phyloP scores from a whole-genome alignment of 2,113 vertebrate genomes.

The Vicugna pacos region DNA sequence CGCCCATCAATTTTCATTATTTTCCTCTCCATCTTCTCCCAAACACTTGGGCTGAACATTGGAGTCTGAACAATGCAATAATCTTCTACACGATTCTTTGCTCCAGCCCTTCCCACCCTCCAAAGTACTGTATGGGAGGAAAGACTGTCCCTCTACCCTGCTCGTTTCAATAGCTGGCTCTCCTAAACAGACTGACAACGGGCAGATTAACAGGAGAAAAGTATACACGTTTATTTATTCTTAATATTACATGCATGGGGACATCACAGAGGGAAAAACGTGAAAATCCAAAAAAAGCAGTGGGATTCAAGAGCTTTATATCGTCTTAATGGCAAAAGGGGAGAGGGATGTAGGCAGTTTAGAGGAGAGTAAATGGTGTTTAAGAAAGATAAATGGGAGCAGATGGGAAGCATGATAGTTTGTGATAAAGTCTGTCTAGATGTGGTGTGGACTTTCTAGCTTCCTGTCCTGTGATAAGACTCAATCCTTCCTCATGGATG shows the following conservation, averaged over 20 bases:
- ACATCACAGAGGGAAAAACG: too few species aligned
- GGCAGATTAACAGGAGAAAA: background rate
- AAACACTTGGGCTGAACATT: background rate
- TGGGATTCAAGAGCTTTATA: background rate
- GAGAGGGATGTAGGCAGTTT: background rate
- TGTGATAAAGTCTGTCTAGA: background rate
- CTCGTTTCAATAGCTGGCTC: background rate
- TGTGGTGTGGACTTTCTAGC: background rate
- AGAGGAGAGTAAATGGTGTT: background rate
- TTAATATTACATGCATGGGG: background rate
- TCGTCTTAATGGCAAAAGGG: background rate
- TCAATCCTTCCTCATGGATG: background rate
- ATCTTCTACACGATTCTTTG: background rate
- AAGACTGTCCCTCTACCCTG: background rate
- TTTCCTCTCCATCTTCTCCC: conserved; percentile 4
- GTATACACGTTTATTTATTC: background rate
- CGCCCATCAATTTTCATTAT: background rate
- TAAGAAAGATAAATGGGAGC: background rate
- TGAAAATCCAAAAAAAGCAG: background rate
- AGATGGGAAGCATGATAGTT: background rate
- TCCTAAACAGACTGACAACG: background rate
- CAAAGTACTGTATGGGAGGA: background rate
- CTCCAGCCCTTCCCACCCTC: background rate
- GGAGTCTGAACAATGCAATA: background rate
- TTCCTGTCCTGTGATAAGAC: background rate